A percentile compares a stretch with the other conserved stretches of the same genome.
phyloP scores from a whole-genome alignment of 2,113 vertebrate species.

The Manacus vitellinus region DNA sequence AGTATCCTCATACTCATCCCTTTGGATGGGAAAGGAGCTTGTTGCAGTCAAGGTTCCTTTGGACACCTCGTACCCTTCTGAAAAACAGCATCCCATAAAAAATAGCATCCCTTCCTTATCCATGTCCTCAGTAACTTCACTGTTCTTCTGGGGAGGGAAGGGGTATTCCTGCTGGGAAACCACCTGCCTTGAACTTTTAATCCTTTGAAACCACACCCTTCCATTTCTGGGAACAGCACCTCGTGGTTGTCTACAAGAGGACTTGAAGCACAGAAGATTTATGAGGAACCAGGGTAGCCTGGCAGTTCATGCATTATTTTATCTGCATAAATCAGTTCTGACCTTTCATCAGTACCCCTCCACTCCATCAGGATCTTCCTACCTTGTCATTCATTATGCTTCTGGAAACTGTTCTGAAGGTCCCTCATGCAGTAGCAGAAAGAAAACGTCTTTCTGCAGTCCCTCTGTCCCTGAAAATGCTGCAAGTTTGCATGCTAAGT shows the following conservation, averaged over 20 bases:
- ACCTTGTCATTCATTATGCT: neutral
- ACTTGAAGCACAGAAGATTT: neutral
- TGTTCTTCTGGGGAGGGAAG: neutral
- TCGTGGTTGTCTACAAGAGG: fast-evolving
- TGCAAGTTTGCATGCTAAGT: neutral
- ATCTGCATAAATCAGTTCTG: neutral
- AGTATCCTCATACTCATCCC: neutral
- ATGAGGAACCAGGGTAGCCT: neutral
- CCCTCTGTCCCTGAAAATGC: neutral
- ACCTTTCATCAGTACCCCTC: neutral
- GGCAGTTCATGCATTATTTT: neutral
- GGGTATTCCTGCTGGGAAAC: neutral
- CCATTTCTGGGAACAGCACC: neutral
- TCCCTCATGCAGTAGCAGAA: neutral
- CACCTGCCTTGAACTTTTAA: neutral
- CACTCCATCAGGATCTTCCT: neutral
- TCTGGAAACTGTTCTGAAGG: neutral
- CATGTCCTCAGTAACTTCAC: neutral
- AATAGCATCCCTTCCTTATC: neutral
- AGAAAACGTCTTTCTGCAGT: too few relatives aligned
- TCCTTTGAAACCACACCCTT: neutral
- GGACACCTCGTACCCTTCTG: fast-evolving
- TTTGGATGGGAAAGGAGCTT: neutral
- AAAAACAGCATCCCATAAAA: neutral
- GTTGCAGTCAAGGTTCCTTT: neutral